These are phyloP conservation scores for Amphipoea oculea DNA, from an alignment of 2,888 invertebrate species.

Conservation along the genomic window DNA sequence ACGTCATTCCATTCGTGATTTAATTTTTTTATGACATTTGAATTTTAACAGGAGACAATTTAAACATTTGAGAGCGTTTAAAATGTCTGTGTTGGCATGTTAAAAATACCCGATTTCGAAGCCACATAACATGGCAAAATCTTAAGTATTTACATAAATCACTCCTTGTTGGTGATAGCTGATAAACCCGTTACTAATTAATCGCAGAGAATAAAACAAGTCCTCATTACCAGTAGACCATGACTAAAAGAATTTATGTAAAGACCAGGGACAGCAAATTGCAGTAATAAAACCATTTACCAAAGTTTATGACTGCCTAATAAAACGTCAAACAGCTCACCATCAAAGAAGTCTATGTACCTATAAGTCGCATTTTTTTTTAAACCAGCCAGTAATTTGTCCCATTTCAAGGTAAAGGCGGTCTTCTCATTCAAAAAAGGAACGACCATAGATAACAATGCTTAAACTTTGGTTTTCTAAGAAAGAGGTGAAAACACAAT, in stretches of 20 bases:
- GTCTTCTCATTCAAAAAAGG: background rate
- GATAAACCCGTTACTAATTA: conserved; percentile 13
- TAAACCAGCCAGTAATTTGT: background rate
- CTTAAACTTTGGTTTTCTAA: background rate
- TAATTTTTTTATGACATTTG: background rate
- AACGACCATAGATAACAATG: background rate
- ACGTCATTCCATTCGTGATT: background rate
- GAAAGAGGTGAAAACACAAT: background rate
- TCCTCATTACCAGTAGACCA: background rate
- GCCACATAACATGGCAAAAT: too few species aligned
- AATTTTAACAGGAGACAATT: background rate
- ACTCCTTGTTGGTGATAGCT: conserved; percentile 1
- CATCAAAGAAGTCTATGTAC: background rate
- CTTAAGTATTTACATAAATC: background rate
- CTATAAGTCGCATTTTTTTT: too few species aligned
- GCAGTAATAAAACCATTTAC: background rate
- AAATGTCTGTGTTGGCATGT: background rate
- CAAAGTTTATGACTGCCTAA: background rate
- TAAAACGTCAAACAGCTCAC: background rate
- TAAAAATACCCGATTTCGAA: background rate
- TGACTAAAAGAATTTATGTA: conserved; percentile 19
- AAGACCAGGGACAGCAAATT: background rate
- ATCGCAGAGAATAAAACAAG: conserved; percentile 5
- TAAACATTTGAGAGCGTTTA: background rate
- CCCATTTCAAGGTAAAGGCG: background rate